Conservation (phyloP, 2,888 invertebrate species). For the Athrips mouffetella region DNA sequence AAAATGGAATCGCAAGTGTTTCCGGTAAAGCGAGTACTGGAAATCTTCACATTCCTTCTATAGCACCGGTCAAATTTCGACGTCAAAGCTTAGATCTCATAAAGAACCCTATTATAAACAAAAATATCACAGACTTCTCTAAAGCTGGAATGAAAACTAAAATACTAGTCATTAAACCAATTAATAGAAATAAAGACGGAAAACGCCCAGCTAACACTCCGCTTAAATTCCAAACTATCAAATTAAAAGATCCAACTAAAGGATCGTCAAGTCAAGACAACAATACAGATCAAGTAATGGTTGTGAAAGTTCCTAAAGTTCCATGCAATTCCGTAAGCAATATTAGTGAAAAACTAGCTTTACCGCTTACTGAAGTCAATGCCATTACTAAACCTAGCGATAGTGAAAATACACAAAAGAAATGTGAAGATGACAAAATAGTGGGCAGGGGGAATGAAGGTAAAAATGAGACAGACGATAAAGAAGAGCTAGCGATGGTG, state of each 20-base stretch:
- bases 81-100: constrained; percentile 63
- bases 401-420: not conserved
- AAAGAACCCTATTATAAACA: constrained; percentile 65
- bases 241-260: constrained; percentile 81
- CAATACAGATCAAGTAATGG: constrained; percentile 55
- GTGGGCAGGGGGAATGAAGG: not conserved
- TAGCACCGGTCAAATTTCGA: constrained; percentile 59
- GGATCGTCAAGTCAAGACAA: constrained; percentile 45
- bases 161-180: constrained; percentile 69
- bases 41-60: constrained; percentile 40
- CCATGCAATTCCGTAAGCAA: constrained; percentile 21
- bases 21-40: constrained; percentile 7
- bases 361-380: not conserved
- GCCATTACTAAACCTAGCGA: not conserved
- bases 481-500: not conserved
- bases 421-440: not conserved
- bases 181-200: constrained; percentile 59
- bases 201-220: constrained; percentile 41
- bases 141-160: constrained; percentile 72
- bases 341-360: constrained; percentile 15
- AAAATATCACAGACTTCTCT: constrained; percentile 60
- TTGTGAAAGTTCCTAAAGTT: constrained; percentile 65
- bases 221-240: constrained; percentile 78
- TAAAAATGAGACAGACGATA: not conserved
- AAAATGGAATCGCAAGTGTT: not conserved